These are phyloP conservation scores for Manis pentadactyla DNA, from an alignment of 2,797 vertebrate genomes.

Conservation along the genomic window DNA sequence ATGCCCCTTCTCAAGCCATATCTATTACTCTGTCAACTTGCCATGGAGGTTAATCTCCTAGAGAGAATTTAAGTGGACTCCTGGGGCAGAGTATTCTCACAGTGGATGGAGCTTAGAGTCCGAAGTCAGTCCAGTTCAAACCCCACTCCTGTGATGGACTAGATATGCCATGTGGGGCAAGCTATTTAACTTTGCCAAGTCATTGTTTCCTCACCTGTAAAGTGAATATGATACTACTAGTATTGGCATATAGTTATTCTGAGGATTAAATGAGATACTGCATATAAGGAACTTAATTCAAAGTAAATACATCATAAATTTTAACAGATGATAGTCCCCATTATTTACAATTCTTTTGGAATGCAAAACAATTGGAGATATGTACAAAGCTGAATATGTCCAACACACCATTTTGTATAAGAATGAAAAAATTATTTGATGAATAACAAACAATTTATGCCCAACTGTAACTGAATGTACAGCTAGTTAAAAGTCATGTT, in stretches of 20 bases:
- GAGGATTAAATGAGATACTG: not conserved
- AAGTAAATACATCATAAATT: not conserved
- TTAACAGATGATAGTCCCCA: not conserved
- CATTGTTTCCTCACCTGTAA: not conserved
- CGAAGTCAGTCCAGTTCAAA: conserved; percentile 35
- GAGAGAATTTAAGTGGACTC: conserved; percentile 70
- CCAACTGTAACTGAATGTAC: not conserved
- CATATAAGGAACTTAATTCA: conserved; percentile 29
- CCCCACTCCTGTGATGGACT: not conserved
- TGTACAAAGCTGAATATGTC: not conserved
- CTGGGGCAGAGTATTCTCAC: not conserved
- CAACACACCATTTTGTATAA: not conserved
- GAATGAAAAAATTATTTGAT: not conserved
- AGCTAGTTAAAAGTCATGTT: not conserved
- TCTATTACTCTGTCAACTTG: conserved; percentile 72
- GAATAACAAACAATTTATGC: not conserved
- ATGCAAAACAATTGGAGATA: not conserved
- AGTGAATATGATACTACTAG: not conserved
- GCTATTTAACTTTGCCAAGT: not conserved
- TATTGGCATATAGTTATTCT: not conserved
- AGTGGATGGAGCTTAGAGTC: not conserved
- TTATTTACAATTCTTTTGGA: not conserved
- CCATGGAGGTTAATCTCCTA: conserved; percentile 67
- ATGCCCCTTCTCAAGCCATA: conserved; percentile 44
- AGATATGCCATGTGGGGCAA: not conserved